A percentile compares a stretch with the other conserved stretches of the same genome.
Conservation (phyloP, 2,797 vertebrate species). For the Pelochelys cantorii region DNA sequence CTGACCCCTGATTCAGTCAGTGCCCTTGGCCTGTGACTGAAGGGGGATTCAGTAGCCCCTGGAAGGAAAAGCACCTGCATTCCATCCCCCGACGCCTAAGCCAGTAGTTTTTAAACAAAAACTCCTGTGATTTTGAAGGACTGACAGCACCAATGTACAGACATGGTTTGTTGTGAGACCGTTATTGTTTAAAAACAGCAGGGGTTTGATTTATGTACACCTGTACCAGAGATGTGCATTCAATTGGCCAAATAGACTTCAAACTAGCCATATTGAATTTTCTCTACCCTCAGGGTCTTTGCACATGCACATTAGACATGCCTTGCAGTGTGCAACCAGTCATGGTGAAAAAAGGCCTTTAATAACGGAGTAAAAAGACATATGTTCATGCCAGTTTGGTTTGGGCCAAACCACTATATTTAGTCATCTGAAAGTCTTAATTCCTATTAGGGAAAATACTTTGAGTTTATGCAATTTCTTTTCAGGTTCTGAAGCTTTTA, state of each 20-base stretch:
- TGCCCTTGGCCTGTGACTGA: background rate
- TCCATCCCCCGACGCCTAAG: background rate
- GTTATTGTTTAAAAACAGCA: background rate
- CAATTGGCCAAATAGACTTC: too few relatives aligned
- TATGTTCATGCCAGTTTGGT: background rate
- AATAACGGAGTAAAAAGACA: background rate
- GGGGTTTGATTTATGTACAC: background rate
- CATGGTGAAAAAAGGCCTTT: background rate
- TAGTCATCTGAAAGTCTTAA: background rate
- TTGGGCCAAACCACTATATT: too few relatives aligned
- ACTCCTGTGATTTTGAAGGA: background rate
- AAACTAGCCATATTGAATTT: background rate
- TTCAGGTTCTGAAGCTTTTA: background rate
- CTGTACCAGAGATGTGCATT: background rate
- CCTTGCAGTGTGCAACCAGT: background rate
- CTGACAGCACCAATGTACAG: background rate
- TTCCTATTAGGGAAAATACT: background rate
- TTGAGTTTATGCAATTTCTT: background rate
- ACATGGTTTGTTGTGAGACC: background rate
- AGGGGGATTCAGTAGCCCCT: background rate
- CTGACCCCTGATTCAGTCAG: background rate
- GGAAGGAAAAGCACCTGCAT: background rate
- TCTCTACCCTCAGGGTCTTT: background rate
- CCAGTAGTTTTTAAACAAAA: background rate
- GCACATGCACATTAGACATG: rapidly evolving